These are phyloP conservation scores for Gymnopithys bicolor DNA, from an alignment of 2,797 vertebrate genomes.

Conservation along the genomic window DNA sequence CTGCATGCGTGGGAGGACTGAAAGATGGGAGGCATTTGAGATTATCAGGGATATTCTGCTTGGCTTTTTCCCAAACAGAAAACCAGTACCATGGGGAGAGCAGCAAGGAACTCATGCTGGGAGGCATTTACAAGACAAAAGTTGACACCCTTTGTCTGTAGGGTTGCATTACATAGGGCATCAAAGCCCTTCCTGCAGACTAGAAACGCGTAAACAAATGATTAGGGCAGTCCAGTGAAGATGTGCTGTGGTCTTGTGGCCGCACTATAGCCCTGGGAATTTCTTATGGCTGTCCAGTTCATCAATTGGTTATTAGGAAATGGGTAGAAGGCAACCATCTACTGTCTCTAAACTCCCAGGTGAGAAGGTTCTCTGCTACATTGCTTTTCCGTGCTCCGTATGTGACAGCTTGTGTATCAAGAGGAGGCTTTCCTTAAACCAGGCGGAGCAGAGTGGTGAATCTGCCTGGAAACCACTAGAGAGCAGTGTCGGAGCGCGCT, in stretches of 20 bases:
- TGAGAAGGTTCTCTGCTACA: background rate
- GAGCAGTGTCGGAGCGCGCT: conserved; percentile 14
- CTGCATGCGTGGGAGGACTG: background rate
- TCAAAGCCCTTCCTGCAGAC: background rate
- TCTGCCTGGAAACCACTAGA: background rate
- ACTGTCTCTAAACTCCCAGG: too few relatives aligned
- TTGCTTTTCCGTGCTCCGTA: fast-evolving
- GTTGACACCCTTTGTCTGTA: background rate
- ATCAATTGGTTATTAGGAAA: background rate
- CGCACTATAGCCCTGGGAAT: background rate
- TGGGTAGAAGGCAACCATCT: background rate
- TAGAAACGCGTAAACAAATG: background rate
- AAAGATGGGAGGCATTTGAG: background rate
- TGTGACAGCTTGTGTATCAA: background rate
- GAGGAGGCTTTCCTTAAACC: too few relatives aligned
- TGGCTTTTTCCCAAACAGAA: background rate
- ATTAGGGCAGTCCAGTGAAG: fast-evolving
- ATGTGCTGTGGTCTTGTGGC: background rate
- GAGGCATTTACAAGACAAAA: background rate
- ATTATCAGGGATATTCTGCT: background rate
- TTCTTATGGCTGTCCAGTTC: background rate
- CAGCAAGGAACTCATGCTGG: background rate
- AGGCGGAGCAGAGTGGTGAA: fast-evolving
- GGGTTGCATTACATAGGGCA: background rate
- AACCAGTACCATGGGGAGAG: background rate